Base-by-base conservation (phyloP, 2,888 invertebrate genomes). In the Erebia palarica region DNA sequence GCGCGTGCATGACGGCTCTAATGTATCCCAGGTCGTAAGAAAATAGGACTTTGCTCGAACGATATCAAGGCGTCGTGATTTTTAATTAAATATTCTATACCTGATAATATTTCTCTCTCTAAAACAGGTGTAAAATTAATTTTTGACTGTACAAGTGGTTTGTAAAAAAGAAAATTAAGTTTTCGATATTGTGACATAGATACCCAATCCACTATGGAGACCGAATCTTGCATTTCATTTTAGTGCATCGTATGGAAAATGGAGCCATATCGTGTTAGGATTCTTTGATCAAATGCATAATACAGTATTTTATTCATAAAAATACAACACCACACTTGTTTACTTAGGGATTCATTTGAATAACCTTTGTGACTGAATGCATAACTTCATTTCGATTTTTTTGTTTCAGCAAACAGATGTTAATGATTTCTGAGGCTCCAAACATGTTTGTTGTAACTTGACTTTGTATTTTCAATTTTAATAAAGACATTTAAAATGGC, bases 361-460 rank as follows among this genome's bases (percentile, higher is more conserved):
- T 91, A 91, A 91, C 91, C 90, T 90, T 88, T 81, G 83, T 88
- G 78, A 73, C 75, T 78, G 78, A 78, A 81, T 84, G 81, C 82
- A 83, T 85, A 93, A 93, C 92, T 92, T 92, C 84, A 89, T 91
- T 91, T 92, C 66, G 85, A 83, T 92, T 93, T 86, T 92, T 91
- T 91, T 92, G 90, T 92, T 91, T 86, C 89, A 91, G 91, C 79
- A 75, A 73, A 76, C 71, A 77, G 77, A 78, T 77, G 76, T 81
- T 81, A 78, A 77, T 76, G 65, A 72, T 76, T 78, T 81, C 68
- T 80, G 83, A 77, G 77, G 75, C 70, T 81, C 70, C 74, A 74
- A 79, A 79, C 79, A 78, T 74, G 77, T 81, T 81, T 80, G 78
- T 79, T 78, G 75, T 66, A 70, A 61, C 68, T 75, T 77, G 74